Percentiles rank a stretch among this genome's conserved stretches.
phyloP scores from a whole-genome alignment of 2,113 vertebrate genomes.

The Phoenicopterus ruber region DNA sequence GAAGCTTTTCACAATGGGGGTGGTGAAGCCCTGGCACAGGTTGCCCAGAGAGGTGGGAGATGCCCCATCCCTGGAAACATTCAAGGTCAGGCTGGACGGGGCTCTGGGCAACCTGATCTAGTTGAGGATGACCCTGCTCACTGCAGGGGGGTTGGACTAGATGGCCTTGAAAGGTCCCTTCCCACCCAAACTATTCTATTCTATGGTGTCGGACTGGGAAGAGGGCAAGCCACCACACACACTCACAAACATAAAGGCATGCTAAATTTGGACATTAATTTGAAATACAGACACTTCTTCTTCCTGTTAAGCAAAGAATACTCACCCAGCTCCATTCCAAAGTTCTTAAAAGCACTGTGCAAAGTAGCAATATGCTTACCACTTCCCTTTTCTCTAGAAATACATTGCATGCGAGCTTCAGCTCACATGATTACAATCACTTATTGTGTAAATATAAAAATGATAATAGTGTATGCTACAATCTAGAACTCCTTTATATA shows the following conservation, averaged over 20 bases:
- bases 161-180: too few species aligned
- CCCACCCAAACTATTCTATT: too few species aligned
- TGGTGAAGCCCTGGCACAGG: too few species aligned
- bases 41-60: too few species aligned
- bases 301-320: neutral
- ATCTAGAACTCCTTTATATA: rapidly evolving
- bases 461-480: rapidly evolving
- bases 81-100: too few species aligned
- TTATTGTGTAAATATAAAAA: rapidly evolving
- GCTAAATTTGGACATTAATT: neutral
- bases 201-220: neutral
- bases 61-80: too few species aligned
- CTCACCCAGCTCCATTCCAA: neutral
- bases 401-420: rapidly evolving
- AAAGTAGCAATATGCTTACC: neutral
- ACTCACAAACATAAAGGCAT: neutral
- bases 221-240: neutral
- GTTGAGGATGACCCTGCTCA: too few species aligned
- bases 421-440: rapidly evolving
- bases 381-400: neutral
- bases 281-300: neutral
- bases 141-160: too few species aligned
- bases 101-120: too few species aligned
- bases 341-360: rapidly evolving
- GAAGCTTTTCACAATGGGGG: too few species aligned